Percentiles rank a stretch among this genome's conserved stretches.
Evolutionary conservation across 2,113 vertebrate species (phyloP).

Genomic region (Hassar affinis): DNA sequence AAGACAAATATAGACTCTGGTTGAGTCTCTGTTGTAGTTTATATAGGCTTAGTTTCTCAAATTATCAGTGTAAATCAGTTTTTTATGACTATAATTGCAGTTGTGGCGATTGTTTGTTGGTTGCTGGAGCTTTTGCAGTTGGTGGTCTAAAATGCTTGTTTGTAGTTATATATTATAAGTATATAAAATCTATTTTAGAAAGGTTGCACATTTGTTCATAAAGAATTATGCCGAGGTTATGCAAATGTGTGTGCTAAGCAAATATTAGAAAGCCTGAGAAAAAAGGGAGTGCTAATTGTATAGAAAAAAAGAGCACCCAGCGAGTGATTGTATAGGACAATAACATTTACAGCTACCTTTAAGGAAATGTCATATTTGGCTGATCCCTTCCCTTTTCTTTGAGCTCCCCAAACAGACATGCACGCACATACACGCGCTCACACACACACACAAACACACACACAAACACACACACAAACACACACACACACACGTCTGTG

Average conservation of each 20-base stretch:
- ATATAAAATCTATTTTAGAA: too few species aligned
- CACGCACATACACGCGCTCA: slow-evolving; percentile 26
- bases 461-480: background rate
- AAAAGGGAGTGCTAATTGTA: background rate
- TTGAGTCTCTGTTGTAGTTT: background rate
- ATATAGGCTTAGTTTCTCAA: background rate
- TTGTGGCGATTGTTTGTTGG: background rate
- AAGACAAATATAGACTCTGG: background rate
- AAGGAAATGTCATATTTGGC: slow-evolving; percentile 34
- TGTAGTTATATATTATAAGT: background rate
- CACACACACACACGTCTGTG: slow-evolving; percentile 12
- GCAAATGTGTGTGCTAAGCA: background rate
- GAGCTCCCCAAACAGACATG: background rate
- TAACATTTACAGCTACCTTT: slow-evolving; percentile 15
- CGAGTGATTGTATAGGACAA: background rate
- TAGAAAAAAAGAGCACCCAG: background rate
- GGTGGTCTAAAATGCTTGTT: background rate
- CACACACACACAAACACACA: background rate
- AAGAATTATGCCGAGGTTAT: background rate
- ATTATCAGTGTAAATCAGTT: background rate
- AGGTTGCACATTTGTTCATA: too few species aligned
- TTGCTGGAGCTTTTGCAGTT: background rate
- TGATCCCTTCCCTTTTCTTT: slow-evolving; percentile 26
- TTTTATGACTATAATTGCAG: background rate
- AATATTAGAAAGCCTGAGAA: background rate